phyloP scores from a whole-genome alignment of 2,888 invertebrate genomes.

The Colletes collaris region DNA sequence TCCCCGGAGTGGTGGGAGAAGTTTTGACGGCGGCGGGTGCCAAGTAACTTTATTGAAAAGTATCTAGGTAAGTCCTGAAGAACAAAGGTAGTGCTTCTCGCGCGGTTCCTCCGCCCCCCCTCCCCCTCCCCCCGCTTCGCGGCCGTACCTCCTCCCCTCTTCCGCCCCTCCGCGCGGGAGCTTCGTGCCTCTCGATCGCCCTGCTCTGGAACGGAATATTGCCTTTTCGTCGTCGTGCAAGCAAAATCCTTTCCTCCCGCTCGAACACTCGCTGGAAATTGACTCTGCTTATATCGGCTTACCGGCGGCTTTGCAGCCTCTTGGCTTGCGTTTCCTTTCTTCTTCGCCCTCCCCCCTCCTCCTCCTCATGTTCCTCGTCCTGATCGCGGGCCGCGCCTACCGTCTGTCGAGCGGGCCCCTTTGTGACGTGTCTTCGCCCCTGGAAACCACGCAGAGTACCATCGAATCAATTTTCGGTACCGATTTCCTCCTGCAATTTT shows the following conservation, averaged over 20 bases:
- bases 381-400: slow-evolving; percentile 49
- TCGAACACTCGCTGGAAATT: slow-evolving; percentile 72
- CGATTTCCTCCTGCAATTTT: slow-evolving; percentile 5
- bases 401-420: slow-evolving; percentile 59
- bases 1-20: slow-evolving; percentile 37
- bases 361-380: slow-evolving; percentile 6
- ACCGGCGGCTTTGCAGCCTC: slow-evolving; percentile 66
- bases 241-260: slow-evolving; percentile 71
- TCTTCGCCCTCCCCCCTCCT: background rate
- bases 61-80: slow-evolving; percentile 68
- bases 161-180: background rate
- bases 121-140: slow-evolving; percentile 15
- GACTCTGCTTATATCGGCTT: slow-evolving; percentile 73
- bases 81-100: slow-evolving; percentile 62
- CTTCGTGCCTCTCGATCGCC: slow-evolving; percentile 39
- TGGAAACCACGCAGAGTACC: background rate
- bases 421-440: slow-evolving; percentile 33
- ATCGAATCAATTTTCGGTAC: slow-evolving; percentile 34
- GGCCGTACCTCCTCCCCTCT: slow-evolving; percentile 16
- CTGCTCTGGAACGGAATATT: slow-evolving; percentile 64
- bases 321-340: slow-evolving; percentile 52
- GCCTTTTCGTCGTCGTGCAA: slow-evolving; percentile 72
- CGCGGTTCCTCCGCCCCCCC: slow-evolving; percentile 19
- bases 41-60: slow-evolving; percentile 73
- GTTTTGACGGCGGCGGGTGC: slow-evolving; percentile 63